These are phyloP conservation scores for Nyctalus aviator DNA, from an alignment of 2,797 vertebrate genomes.

Conservation along the genomic window DNA sequence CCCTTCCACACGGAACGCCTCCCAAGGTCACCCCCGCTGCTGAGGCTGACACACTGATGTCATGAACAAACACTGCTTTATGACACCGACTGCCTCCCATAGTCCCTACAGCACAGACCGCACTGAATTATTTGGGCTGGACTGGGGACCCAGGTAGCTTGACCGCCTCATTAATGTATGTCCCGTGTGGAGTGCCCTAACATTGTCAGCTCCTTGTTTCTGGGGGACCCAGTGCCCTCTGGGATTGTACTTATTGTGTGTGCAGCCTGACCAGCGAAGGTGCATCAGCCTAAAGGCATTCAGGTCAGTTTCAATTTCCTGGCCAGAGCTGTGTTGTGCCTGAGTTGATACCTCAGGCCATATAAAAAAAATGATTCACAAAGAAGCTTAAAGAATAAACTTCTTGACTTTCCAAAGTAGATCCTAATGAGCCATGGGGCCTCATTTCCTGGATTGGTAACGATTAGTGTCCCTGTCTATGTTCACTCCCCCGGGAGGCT, in stretches of 20 bases:
- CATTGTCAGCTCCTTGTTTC: neutral
- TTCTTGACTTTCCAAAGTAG: neutral
- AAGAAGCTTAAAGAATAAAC: neutral
- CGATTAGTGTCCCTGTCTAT: too few relatives aligned
- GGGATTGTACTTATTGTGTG: neutral
- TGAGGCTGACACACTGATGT: neutral
- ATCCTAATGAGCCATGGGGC: neutral
- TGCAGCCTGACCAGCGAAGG: too few relatives aligned
- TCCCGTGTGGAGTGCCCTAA: too few relatives aligned
- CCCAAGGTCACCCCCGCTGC: neutral
- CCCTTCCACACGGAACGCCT: neutral
- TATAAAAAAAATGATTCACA: neutral
- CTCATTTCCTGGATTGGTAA: neutral
- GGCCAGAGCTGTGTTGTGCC: neutral
- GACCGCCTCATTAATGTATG: neutral
- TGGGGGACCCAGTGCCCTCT: neutral
- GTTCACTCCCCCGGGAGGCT: neutral
- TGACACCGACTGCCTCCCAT: neutral
- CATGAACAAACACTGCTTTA: neutral
- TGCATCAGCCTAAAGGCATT: neutral
- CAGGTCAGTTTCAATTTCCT: neutral
- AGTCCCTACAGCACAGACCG: neutral
- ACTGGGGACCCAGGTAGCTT: fast-evolving
- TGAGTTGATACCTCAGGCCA: neutral
- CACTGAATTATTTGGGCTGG: neutral